Conservation (phyloP, 2,113 vertebrate genomes). For the Amia ocellicauda region DNA sequence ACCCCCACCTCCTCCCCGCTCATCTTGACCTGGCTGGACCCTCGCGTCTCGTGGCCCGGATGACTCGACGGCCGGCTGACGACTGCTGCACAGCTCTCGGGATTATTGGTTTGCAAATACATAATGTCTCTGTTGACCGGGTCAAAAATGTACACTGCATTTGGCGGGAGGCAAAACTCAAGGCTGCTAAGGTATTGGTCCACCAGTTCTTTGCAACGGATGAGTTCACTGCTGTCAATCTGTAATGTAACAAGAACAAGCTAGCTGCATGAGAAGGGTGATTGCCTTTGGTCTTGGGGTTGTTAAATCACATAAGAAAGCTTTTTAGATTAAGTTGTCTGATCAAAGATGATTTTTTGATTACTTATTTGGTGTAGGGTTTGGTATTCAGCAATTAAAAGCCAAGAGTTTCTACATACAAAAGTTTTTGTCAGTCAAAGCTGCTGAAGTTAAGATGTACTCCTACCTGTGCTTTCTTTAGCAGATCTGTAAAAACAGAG, state of each 20-base stretch:
- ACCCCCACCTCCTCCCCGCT: constrained; percentile 18
- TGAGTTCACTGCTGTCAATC: constrained; percentile 56
- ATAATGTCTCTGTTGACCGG: constrained; percentile 29
- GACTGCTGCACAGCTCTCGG: background rate
- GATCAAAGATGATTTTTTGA: too few species aligned
- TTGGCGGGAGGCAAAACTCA: constrained; percentile 49
- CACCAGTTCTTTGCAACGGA: constrained; percentile 65
- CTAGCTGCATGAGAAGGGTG: too few species aligned
- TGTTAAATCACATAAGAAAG: too few species aligned
- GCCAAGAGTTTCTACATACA: too few species aligned
- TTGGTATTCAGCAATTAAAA: too few species aligned
- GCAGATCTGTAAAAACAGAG: constrained; percentile 79
- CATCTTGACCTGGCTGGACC: background rate
- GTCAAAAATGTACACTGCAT: constrained; percentile 51
- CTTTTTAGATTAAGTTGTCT: too few species aligned
- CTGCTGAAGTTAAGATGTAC: constrained; percentile 8
- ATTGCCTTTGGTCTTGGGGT: too few species aligned
- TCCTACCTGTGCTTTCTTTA: constrained; percentile 87
- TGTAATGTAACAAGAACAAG: too few species aligned
- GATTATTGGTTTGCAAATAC: constrained; percentile 13
- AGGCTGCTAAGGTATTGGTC: constrained; percentile 54
- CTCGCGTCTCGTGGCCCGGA: background rate
- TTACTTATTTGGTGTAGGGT: too few species aligned
- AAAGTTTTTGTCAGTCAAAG: background rate
- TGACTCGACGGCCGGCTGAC: background rate